Percentiles rank a stretch among this genome's conserved stretches.
Conservation (phyloP, 2,888 invertebrate genomes). For the Xanthorhoe spadicearia region DNA sequence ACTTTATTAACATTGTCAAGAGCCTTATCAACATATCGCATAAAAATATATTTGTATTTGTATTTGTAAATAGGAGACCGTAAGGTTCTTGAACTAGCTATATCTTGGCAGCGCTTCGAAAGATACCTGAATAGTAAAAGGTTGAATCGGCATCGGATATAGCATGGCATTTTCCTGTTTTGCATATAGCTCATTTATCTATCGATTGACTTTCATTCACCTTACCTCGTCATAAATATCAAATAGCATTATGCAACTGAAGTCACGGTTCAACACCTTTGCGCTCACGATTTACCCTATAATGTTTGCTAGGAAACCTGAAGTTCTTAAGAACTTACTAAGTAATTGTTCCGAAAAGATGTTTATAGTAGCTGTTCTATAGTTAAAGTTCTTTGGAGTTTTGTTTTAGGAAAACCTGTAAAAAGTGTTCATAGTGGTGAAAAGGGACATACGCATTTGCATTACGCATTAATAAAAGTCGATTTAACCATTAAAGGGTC, state of each 20-base stretch:
- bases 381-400: no score
- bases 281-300: constrained; percentile 21
- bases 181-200: constrained; percentile 36
- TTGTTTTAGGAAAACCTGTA: no score
- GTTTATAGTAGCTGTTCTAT: background rate
- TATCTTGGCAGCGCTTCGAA: constrained; percentile 42
- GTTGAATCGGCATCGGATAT: constrained; percentile 41
- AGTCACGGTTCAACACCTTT: constrained; percentile 16
- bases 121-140: constrained; percentile 42
- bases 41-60: background rate
- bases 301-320: constrained; percentile 1
- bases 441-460: background rate
- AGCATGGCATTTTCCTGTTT: constrained; percentile 42
- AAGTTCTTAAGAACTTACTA: background rate
- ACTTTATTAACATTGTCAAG: background rate
- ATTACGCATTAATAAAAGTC: background rate
- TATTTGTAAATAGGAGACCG: constrained; percentile 12
- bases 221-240: constrained; percentile 31
- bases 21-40: background rate
- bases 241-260: constrained; percentile 29
- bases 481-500: background rate
- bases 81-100: constrained; percentile 28
- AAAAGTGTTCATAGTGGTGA: background rate
- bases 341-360: background rate
- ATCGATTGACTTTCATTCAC: constrained; percentile 34